Evolutionary conservation across 2,888 invertebrate species (phyloP).

Genomic region (Heliconius aoede): DNA sequence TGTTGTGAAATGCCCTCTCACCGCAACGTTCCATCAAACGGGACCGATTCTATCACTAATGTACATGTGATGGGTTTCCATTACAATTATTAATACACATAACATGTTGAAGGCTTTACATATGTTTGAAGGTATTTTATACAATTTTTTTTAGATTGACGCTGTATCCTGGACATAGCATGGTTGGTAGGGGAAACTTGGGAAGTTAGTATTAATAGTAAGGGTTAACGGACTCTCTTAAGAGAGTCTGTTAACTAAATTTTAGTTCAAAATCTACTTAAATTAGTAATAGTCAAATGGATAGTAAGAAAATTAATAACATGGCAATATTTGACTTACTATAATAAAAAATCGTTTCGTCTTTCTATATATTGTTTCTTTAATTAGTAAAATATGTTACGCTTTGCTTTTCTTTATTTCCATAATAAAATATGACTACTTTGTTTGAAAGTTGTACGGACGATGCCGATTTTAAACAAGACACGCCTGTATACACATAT

Average conservation of each 20-base stretch:
- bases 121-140: no score
- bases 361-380: background rate
- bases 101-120: background rate
- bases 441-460: background rate
- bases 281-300: background rate
- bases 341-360: no score
- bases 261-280: no score
- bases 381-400: background rate
- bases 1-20: conserved; percentile 25
- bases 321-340: no score
- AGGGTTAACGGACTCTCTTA: no score
- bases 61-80: background rate
- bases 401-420: background rate
- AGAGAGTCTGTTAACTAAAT: background rate
- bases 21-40: conserved; percentile 30
- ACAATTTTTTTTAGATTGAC: no score
- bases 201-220: background rate
- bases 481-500: background rate
- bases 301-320: background rate
- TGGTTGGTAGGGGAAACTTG: background rate
- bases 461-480: background rate
- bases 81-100: background rate
- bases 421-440: background rate
- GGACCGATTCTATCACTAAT: conserved; percentile 29
- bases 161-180: background rate